Evolutionary conservation across 2,888 invertebrate genomes (phyloP).

Genomic region (Thalpophila matura): DNA sequence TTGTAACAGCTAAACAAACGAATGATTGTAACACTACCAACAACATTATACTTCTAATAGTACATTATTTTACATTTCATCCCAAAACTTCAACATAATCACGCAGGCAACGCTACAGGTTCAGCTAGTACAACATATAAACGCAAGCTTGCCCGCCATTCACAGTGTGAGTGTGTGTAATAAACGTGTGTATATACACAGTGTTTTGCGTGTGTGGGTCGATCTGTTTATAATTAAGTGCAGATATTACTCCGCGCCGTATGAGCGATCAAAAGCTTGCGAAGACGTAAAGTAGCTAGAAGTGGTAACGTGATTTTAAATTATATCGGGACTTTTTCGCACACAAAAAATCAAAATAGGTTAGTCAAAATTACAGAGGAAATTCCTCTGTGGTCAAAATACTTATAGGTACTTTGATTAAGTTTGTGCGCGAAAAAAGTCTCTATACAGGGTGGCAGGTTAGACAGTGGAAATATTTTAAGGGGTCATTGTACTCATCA

Average conservation of each 20-base stretch:
- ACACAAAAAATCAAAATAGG: too few relatives aligned
- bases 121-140: slow-evolving; percentile 15
- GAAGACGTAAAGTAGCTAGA: slow-evolving; percentile 20
- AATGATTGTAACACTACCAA: too few relatives aligned
- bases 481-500: too few relatives aligned
- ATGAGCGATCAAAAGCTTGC: slow-evolving; percentile 63
- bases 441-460: too few relatives aligned
- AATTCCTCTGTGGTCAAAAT: too few relatives aligned
- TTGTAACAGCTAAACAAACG: too few relatives aligned
- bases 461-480: too few relatives aligned
- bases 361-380: too few relatives aligned
- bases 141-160: slow-evolving; percentile 11
- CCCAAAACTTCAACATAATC: not conserved
- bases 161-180: not conserved
- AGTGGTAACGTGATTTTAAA: not conserved
- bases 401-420: too few relatives aligned
- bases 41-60: too few relatives aligned
- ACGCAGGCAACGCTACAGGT: not conserved
- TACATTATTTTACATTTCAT: not conserved
- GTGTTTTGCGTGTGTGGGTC: slow-evolving; percentile 1
- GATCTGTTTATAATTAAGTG: slow-evolving; percentile 62
- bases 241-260: slow-evolving; percentile 55
- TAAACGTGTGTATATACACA: slow-evolving; percentile 1
- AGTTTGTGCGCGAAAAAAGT: too few relatives aligned
- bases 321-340: too few relatives aligned